Conservation (phyloP, 2,888 invertebrate species). For the Gryllus longicercus region DNA sequence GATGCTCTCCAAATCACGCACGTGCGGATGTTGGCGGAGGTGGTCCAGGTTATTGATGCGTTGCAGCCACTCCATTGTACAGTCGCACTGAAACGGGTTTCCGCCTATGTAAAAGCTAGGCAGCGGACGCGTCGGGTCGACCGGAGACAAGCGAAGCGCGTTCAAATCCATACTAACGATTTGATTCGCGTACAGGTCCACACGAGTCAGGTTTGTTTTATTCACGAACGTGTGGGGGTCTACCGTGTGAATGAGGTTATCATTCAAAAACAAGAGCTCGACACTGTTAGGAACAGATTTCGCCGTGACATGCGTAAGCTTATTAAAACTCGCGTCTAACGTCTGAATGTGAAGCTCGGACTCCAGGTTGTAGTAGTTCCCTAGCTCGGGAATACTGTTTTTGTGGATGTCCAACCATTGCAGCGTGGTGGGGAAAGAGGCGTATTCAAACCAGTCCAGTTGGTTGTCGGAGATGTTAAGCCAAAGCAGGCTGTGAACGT, state of each 20-base stretch:
- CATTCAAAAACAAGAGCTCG: constrained; percentile 81
- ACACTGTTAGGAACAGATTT: constrained; percentile 78
- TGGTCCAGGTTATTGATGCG: constrained; percentile 81
- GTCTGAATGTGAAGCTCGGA: constrained; percentile 73
- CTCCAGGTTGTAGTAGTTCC: constrained; percentile 68
- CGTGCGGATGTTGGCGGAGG: constrained; percentile 80
- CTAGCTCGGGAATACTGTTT: constrained; percentile 75
- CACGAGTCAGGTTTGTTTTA: constrained; percentile 83
- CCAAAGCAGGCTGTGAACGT: constrained; percentile 80
- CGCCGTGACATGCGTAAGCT: constrained; percentile 71
- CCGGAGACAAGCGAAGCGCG: constrained; percentile 76
- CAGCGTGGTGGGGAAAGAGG: constrained; percentile 73
- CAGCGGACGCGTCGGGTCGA: constrained; percentile 68
- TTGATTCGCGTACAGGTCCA: constrained; percentile 89
- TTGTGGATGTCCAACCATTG: constrained; percentile 89
- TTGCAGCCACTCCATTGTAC: constrained; percentile 94
- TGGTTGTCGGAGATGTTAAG: constrained; percentile 88
- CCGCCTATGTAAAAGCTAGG: constrained; percentile 91
- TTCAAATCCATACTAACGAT: constrained; percentile 86
- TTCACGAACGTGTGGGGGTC: constrained; percentile 86
- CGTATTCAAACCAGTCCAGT: constrained; percentile 84
- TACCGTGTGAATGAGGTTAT: constrained; percentile 80
- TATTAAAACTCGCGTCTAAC: constrained; percentile 87
- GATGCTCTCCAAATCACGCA: constrained; percentile 85
- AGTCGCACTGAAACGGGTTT: constrained; percentile 92